phyloP scores from a whole-genome alignment of 2,797 vertebrate genomes.

The Yasuhikotakia modesta region DNA sequence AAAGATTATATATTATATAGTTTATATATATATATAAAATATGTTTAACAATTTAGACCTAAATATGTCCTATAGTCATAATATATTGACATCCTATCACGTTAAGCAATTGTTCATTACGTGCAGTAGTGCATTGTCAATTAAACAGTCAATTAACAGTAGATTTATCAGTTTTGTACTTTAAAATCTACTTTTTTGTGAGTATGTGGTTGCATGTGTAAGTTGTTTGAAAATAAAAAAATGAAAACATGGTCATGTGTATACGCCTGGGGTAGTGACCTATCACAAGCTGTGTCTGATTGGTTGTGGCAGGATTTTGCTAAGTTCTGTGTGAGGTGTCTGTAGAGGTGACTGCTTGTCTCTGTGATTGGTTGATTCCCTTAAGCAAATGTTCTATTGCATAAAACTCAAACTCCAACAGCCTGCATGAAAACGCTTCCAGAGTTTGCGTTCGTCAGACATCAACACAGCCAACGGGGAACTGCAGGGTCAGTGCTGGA shows the following conservation, averaged over 20 bases:
- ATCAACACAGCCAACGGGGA: conserved; percentile 31
- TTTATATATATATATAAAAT: no score
- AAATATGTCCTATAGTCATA: background rate
- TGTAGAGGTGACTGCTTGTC: conserved; percentile 31
- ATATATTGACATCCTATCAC: background rate
- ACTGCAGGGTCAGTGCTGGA: conserved; percentile 1
- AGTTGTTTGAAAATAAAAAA: conserved; percentile 7
- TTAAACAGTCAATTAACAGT: no score
- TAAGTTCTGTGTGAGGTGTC: background rate
- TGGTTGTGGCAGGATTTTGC: background rate
- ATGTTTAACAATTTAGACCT: background rate
- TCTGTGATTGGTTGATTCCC: conserved; percentile 30
- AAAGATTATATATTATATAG: no score
- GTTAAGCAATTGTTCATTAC: background rate
- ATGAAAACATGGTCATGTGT: background rate
- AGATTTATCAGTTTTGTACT: no score
- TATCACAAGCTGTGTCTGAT: conserved; percentile 5
- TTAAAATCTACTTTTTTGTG: background rate
- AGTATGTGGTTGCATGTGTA: background rate
- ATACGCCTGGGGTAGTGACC: conserved; percentile 18
- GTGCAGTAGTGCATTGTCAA: background rate
- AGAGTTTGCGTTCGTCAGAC: conserved; percentile 21
- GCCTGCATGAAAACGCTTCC: conserved; percentile 25
- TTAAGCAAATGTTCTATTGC: conserved; percentile 53
- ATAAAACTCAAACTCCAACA: conserved; percentile 56